Evolutionary conservation across 2,888 invertebrate species (phyloP), one percentile per base, ranked within the genome.

Genomic region (Acleris emargana): DNA sequence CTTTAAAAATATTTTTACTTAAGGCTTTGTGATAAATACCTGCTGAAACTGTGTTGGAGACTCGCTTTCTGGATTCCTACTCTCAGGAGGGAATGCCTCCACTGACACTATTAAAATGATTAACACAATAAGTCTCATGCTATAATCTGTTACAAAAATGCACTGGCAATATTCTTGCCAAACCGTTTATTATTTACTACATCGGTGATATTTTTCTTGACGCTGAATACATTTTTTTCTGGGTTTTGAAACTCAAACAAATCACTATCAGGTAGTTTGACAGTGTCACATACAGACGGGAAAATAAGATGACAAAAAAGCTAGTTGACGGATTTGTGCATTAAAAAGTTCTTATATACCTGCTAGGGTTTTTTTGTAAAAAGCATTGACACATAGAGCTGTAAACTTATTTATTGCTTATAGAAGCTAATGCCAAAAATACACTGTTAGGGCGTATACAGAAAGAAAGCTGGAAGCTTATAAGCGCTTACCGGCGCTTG

Each of bases 61-160:
- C 18, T 73, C 67, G 47, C 74, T 79, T 28, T 77, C 77, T 25
- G 69, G 72, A 16, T 72, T 67, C 61, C 82, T 77, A 67, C 81
- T 76, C 68, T 87, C 82, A 49, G 82, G 67, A 18, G 89, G 72
- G 76, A 84, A 73, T 28, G 84, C 87, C 81, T 79, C 81, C 71
- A 83, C 85, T 76, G 88, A 82, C 80, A 80, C 81, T 67, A 77
- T 75, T 80, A 89, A 76, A 64, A 87, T 59, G 42, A 91, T 72
- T 53, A 81, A 74, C 71, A 84, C 68, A 69, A 73, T 81, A 69
- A 84, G 74, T 85, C 79, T 86, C 91, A 91, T 91, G 81, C 82
- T 86, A 78, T 76, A 57, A 68, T 62, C 70, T 72, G 73, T 16
- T 75, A 76, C 67, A 67, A 72, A 62, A 74, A 71, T 76, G 73